phyloP scores from a whole-genome alignment of 2,888 invertebrate genomes.

The Microchrysa polita region DNA sequence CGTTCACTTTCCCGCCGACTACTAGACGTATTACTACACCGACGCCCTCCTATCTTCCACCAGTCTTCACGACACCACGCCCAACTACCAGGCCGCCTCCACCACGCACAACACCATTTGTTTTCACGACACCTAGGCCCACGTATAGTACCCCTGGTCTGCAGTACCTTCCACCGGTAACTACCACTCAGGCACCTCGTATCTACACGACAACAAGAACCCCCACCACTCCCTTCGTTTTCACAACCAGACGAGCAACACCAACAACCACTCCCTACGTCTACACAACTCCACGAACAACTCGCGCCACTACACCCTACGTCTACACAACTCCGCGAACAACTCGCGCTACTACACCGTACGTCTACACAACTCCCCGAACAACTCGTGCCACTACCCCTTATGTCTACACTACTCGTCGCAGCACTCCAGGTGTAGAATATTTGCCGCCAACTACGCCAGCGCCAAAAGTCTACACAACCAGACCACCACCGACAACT shows the following conservation, averaged over 20 bases:
- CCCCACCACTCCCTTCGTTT: conserved; percentile 11
- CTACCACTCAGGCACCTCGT: conserved; percentile 15
- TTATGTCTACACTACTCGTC: not conserved
- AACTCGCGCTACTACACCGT: not conserved
- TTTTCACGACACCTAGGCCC: not conserved
- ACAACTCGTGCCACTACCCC: not conserved
- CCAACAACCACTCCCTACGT: not conserved
- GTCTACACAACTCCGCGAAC: conserved; percentile 7
- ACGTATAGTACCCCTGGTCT: not conserved
- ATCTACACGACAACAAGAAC: conserved; percentile 2
- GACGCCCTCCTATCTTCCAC: not conserved
- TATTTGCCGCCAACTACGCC: conserved; percentile 1
- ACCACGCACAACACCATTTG: not conserved
- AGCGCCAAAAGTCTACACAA: conserved; percentile 6
- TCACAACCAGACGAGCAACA: not conserved
- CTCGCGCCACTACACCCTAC: not conserved
- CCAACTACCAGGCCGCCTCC: not conserved
- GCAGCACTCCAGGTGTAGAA: not conserved
- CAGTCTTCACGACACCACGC: not conserved
- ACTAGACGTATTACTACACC: not conserved
- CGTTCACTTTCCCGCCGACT: not conserved
- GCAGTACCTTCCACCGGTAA: not conserved
- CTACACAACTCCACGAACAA: conserved; percentile 9
- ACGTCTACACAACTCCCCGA: not conserved
- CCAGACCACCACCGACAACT: conserved; percentile 7